These are phyloP conservation scores for Tachyglossus aculeatus DNA, from an alignment of 2,797 vertebrate species.

Conservation along the genomic window DNA sequence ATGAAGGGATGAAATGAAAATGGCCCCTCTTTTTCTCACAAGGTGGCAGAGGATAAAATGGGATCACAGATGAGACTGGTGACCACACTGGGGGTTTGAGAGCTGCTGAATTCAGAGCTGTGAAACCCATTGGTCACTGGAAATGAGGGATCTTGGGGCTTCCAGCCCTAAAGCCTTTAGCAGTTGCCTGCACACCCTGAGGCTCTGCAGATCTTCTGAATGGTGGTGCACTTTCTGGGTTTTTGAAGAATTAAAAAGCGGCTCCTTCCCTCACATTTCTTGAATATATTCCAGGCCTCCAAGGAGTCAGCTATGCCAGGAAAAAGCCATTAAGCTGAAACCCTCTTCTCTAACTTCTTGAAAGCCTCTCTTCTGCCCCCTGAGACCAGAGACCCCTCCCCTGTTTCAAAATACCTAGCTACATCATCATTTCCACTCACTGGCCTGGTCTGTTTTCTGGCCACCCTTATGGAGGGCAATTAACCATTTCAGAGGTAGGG, in stretches of 20 bases:
- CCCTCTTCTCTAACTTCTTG: conserved; percentile 42
- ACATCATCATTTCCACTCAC: neutral
- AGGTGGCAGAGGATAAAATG: no score
- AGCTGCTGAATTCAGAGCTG: no score
- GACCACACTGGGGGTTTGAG: neutral
- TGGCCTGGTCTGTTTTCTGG: neutral
- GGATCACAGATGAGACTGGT: neutral
- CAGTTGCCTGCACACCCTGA: no score
- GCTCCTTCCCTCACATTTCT: conserved; percentile 3
- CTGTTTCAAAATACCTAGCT: neutral
- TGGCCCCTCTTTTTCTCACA: no score
- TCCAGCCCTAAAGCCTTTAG: no score
- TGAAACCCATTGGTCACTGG: no score
- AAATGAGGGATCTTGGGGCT: no score
- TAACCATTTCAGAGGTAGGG: neutral
- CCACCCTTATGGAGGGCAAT: neutral
- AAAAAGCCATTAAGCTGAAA: conserved; percentile 50
- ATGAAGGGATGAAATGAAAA: no score
- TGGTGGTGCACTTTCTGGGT: no score
- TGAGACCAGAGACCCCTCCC: neutral
- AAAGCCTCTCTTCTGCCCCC: conserved; percentile 36
- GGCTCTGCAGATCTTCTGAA: no score
- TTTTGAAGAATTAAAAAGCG: neutral
- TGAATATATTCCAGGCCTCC: conserved; percentile 15
- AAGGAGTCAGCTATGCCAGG: conserved; percentile 37